These are phyloP conservation scores for Trisateles emortualis DNA, from an alignment of 2,888 invertebrate genomes.

Conservation along the genomic window DNA sequence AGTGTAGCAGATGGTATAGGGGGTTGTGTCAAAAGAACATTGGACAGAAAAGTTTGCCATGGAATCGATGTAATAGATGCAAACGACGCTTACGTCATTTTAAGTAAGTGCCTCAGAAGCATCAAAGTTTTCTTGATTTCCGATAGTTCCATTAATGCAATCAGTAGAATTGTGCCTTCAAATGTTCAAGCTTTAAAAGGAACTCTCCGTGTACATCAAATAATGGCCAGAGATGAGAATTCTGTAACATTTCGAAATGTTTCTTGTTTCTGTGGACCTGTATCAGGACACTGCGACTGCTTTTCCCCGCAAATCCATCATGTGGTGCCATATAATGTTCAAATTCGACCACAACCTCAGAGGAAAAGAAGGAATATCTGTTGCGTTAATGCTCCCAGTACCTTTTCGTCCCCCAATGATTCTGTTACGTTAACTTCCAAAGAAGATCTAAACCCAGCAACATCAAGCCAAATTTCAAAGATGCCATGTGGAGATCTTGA, in stretches of 20 bases:
- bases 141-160: slow-evolving; percentile 6
- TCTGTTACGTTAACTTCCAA: slow-evolving; percentile 1
- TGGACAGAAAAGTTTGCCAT: slow-evolving; percentile 38
- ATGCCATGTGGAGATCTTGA: not conserved
- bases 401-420: not conserved
- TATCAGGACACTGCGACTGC: slow-evolving; percentile 9
- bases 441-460: slow-evolving; percentile 1
- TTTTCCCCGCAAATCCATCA: slow-evolving; percentile 11
- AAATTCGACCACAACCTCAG: not conserved
- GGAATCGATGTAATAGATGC: slow-evolving; percentile 39
- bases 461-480: not conserved
- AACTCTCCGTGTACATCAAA: slow-evolving; percentile 22
- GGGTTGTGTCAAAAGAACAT: slow-evolving; percentile 36
- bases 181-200: slow-evolving; percentile 14
- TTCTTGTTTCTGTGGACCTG: slow-evolving; percentile 9
- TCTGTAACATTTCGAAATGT: slow-evolving; percentile 9
- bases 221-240: slow-evolving; percentile 6
- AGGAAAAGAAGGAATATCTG: not conserved
- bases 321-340: not conserved
- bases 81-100: slow-evolving; percentile 11
- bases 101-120: slow-evolving; percentile 1
- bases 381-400: not conserved
- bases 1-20: slow-evolving; percentile 32
- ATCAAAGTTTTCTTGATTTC: slow-evolving; percentile 11
- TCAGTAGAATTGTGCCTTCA: not conserved